These are phyloP conservation scores for Tupiocoris notatus DNA, from an alignment of 2,888 invertebrate species.

Conservation along the genomic window DNA sequence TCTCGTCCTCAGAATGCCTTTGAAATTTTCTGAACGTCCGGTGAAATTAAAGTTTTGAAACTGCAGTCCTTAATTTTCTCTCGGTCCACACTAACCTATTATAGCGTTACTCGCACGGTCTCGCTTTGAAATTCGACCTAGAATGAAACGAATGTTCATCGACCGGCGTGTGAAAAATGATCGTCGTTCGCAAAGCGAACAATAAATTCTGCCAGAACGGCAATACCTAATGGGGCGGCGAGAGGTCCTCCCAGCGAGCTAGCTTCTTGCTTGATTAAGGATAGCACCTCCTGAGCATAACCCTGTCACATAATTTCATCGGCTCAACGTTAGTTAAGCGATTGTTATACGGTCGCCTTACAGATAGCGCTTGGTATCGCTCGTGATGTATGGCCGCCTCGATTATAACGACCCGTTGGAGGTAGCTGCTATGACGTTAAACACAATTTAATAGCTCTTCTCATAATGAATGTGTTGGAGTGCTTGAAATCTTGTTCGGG, in stretches of 20 bases:
- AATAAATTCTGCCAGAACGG: not conserved
- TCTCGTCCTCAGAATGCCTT: no score
- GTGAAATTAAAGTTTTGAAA: no score
- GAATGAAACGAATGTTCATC: not conserved
- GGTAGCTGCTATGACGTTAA: not conserved
- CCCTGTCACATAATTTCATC: slow-evolving; percentile 10
- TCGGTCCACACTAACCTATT: no score
- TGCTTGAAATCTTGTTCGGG: no score
- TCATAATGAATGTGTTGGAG: no score
- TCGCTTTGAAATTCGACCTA: no score
- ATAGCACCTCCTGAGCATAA: not conserved
- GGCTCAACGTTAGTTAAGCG: slow-evolving; percentile 2
- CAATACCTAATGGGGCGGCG: not conserved
- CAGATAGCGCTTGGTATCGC: slow-evolving; percentile 2
- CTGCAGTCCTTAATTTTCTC: no score
- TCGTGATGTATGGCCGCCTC: not conserved
- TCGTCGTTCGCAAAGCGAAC: not conserved
- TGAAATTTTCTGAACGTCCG: no score
- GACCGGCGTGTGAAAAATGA: not conserved
- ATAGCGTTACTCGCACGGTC: no score
- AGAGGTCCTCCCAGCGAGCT: not conserved
- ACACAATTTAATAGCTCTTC: not conserved
- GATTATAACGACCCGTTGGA: not conserved
- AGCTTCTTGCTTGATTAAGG: not conserved
- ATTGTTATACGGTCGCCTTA: not conserved